These are phyloP conservation scores for Boulengeromyrus knoepffleri DNA, from an alignment of 2,113 vertebrate species.

Conservation along the genomic window DNA sequence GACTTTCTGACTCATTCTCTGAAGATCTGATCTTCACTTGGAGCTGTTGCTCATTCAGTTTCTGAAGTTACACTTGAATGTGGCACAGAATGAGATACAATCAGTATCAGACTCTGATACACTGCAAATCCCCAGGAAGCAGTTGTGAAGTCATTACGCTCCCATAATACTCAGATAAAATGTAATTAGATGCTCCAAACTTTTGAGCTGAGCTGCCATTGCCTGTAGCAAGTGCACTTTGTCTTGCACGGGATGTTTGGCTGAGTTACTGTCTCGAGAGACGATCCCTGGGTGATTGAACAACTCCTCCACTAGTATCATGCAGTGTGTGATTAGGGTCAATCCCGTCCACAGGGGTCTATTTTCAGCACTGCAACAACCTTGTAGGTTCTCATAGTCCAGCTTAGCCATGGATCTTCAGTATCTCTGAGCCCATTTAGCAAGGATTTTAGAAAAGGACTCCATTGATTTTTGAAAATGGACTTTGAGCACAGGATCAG, in stretches of 20 bases:
- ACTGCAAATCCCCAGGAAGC: neutral
- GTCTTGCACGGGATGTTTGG: neutral
- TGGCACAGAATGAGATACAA: neutral
- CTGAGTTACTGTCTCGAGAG: neutral
- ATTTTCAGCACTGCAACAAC: neutral
- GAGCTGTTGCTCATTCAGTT: neutral
- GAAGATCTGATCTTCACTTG: neutral
- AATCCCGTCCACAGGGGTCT: neutral
- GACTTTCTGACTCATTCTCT: neutral
- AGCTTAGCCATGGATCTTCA: neutral
- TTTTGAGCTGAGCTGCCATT: neutral
- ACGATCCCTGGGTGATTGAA: neutral
- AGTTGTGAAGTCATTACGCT: neutral
- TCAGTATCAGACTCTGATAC: neutral
- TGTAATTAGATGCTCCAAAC: constrained; percentile 1
- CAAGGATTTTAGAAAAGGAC: neutral
- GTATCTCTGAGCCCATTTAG: neutral
- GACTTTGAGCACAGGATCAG: neutral
- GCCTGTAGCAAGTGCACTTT: neutral
- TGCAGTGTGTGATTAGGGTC: neutral
- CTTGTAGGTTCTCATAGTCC: neutral
- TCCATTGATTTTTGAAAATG: neutral
- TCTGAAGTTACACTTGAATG: neutral
- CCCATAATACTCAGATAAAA: constrained; percentile 2
- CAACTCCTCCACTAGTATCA: neutral